Conservation (phyloP, 2,797 vertebrate species). For the Acrocephalus scirpaceus region DNA sequence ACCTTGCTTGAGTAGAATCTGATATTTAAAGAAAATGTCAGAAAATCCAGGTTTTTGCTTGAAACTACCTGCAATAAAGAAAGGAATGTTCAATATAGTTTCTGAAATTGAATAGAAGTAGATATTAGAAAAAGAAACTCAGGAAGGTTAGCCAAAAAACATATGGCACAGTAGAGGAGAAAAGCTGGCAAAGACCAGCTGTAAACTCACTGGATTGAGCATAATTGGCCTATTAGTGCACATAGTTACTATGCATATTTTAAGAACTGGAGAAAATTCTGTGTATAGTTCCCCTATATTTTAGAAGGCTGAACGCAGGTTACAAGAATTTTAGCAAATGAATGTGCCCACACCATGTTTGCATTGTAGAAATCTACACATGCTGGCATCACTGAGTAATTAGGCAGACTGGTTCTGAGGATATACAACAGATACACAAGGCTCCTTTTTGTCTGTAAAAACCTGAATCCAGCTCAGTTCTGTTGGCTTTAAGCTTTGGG, state of each 20-base stretch:
- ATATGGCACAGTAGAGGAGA: not conserved
- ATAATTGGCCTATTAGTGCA: slow-evolving; percentile 29
- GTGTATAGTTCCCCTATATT: not conserved
- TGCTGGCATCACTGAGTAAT: not conserved
- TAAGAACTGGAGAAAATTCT: slow-evolving; percentile 2
- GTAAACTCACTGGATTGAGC: slow-evolving; percentile 6
- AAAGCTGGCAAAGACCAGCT: slow-evolving; percentile 4
- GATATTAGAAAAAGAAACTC: not conserved
- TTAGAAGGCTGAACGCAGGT: not conserved
- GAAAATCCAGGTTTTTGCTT: not conserved
- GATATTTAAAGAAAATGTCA: not conserved
- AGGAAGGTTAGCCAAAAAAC: slow-evolving; percentile 3
- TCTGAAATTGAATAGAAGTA: not conserved
- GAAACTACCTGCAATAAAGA: not conserved
- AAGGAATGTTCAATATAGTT: not conserved
- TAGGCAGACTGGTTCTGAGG: not conserved
- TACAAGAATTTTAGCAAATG: not conserved
- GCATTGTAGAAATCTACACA: not conserved
- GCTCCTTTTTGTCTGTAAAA: not conserved
- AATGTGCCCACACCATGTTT: not conserved
- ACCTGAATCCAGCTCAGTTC: not conserved
- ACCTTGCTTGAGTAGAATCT: not conserved
- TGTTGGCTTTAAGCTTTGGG: not conserved
- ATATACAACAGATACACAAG: not conserved
- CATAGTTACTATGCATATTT: not conserved